These are phyloP conservation scores for Sebastes nivosus DNA, from an alignment of 2,797 vertebrate genomes.

Conservation along the genomic window DNA sequence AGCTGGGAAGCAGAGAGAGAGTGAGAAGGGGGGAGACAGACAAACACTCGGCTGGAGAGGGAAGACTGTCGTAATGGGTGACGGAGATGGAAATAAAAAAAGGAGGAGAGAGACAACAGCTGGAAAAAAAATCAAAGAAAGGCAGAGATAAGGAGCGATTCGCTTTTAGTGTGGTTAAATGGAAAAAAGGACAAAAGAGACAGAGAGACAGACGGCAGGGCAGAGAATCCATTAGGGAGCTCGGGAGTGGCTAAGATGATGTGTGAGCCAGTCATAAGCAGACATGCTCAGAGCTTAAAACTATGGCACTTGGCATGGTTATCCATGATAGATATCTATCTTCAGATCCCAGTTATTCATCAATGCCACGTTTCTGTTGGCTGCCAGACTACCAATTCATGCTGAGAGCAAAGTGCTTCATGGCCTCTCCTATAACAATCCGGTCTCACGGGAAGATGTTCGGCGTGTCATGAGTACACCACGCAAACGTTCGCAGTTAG, in stretches of 20 bases:
- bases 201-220: slow-evolving; percentile 42
- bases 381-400: slow-evolving; percentile 26
- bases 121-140: slow-evolving; percentile 14
- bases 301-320: slow-evolving; percentile 59
- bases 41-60: slow-evolving; percentile 22
- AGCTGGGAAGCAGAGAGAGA: slow-evolving; percentile 22
- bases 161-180: slow-evolving; percentile 43
- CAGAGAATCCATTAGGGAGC: slow-evolving; percentile 65
- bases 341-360: slow-evolving; percentile 63
- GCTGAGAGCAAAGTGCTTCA: slow-evolving; percentile 13
- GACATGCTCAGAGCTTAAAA: slow-evolving; percentile 62
- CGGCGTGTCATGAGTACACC: no score
- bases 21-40: slow-evolving; percentile 4
- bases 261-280: slow-evolving; percentile 67
- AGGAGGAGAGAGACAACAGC: slow-evolving; percentile 31
- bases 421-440: background rate
- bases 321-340: slow-evolving; percentile 69
- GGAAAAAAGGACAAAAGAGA: slow-evolving; percentile 47
- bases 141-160: slow-evolving; percentile 32
- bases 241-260: slow-evolving; percentile 58
- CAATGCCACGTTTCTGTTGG: slow-evolving; percentile 57
- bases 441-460: no score
- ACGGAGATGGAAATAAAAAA: slow-evolving; percentile 27
- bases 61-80: slow-evolving; percentile 38
- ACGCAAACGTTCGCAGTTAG: no score